Conservation (phyloP, 2,113 vertebrate genomes). For the Sciurus niger region DNA sequence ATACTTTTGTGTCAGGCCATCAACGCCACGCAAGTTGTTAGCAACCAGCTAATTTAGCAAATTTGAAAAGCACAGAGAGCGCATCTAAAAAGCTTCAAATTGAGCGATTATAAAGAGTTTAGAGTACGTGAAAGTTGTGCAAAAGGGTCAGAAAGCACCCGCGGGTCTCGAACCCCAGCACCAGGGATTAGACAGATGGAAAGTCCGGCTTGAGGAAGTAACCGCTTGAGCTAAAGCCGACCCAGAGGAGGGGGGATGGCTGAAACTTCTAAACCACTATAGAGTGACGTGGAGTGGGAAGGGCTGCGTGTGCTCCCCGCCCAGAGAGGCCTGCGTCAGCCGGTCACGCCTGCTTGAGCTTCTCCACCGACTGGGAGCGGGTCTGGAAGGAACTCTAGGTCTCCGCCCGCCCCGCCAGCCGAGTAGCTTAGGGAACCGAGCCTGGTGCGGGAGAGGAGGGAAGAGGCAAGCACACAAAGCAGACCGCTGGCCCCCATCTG, state of each 20-base stretch:
- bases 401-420: no score
- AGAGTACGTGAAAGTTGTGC: fast-evolving
- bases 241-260: fast-evolving
- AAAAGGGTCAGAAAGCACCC: constrained; percentile 57
- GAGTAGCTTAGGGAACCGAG: fast-evolving
- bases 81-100: not conserved
- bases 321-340: not conserved
- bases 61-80: not conserved
- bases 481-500: fast-evolving
- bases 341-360: fast-evolving
- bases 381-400: not conserved
- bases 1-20: not conserved
- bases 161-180: constrained; percentile 8
- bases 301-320: not conserved
- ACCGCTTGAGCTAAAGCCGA: constrained; percentile 52
- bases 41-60: not conserved
- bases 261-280: not conserved
- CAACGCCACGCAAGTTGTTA: not conserved
- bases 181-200: fast-evolving
- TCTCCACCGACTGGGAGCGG: fast-evolving
- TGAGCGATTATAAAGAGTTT: fast-evolving
- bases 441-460: fast-evolving
- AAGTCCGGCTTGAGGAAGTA: not conserved
- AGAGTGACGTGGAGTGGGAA: not conserved
- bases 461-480: fast-evolving